Evolutionary conservation across 2,888 invertebrate species (phyloP), one percentile per base, ranked within the genome.

Genomic region (Calameuta pallipes): DNA sequence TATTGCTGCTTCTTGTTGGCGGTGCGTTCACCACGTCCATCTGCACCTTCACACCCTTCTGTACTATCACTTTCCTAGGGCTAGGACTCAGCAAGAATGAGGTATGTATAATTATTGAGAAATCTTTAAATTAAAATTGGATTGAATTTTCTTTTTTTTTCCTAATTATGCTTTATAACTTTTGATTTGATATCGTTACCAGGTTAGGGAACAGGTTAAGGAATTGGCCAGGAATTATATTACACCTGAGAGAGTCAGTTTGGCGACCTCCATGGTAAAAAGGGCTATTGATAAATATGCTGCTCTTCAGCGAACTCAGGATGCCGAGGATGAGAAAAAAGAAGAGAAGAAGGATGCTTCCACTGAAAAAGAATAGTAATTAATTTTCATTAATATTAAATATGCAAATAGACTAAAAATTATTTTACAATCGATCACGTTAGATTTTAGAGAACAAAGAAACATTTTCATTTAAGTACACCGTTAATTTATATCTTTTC

Each of bases 31-130:
- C 94, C 1, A 92, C 94, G 0, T 93, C 94, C 0, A 90, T 95
- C 1, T 95, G 95, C 86, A 92, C 93, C 0, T 93, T 94, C 81
- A 95, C 95, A 0, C 93, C 94, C 12, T 85, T 95, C 30, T 95
- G 95, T 87, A 92, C 92, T 4, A 93, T 95, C 77, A 92, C 92
- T 0, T 94, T 94, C 87, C 89, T 92, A 35, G 92, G 92, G 75
- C 84, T 92, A 79, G 83, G 82, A 33, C 35, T 85, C n/a, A 81
- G 69, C 35, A 85, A 83, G 13, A 76, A 79, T 75, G 81, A 84
- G 83, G 86, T 85, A 82, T 79, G 35, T 33, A 13, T 37, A 68
- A 69, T 56, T 4, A 71, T 23, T 70, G 4, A 71, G 4, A 41
- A 41, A 41, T 41, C 4, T 41, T 41, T 15, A 15, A 4, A 41